phyloP scores from a whole-genome alignment of 2,113 vertebrate species.

The Mus spicilegus region DNA sequence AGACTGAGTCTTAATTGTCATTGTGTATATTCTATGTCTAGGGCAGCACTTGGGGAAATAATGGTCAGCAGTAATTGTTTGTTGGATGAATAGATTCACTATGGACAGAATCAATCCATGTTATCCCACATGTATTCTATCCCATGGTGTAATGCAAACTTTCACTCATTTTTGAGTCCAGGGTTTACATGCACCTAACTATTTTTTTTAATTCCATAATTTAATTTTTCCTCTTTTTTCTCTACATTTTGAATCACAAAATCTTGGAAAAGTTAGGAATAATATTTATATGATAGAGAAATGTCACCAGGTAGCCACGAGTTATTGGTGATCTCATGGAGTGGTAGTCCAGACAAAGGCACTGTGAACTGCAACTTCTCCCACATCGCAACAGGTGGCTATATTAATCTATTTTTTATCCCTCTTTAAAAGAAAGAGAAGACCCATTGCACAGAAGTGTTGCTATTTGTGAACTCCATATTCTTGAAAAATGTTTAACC shows the following conservation, averaged over 20 bases:
- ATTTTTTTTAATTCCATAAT: conserved; percentile 32
- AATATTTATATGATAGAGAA: conserved; percentile 69
- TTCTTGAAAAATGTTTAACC: conserved; percentile 41
- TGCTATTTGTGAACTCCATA: conserved; percentile 5
- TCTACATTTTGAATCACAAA: conserved; percentile 54
- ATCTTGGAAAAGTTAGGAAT: conserved; percentile 64
- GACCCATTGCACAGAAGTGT: conserved; percentile 36
- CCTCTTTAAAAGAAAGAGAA: conserved; percentile 63
- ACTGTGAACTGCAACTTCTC: conserved; percentile 56
- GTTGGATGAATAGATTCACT: neutral
- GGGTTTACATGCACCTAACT: conserved; percentile 7
- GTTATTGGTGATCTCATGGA: conserved; percentile 69
- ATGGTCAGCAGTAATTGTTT: neutral
- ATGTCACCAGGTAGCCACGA: conserved; percentile 58
- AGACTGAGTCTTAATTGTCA: neutral
- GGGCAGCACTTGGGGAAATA: neutral
- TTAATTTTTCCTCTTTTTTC: conserved; percentile 22
- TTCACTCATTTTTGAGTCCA: neutral
- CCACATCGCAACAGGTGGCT: conserved; percentile 74
- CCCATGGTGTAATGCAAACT: neutral
- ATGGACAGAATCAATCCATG: neutral
- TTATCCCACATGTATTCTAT: conserved; percentile 5
- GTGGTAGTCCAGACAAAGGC: conserved; percentile 60
- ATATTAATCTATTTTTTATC: neutral
- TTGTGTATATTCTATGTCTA: neutral